Evolutionary conservation across 2,888 invertebrate genomes (phyloP).

Genomic region (Callimorpha dominula): DNA sequence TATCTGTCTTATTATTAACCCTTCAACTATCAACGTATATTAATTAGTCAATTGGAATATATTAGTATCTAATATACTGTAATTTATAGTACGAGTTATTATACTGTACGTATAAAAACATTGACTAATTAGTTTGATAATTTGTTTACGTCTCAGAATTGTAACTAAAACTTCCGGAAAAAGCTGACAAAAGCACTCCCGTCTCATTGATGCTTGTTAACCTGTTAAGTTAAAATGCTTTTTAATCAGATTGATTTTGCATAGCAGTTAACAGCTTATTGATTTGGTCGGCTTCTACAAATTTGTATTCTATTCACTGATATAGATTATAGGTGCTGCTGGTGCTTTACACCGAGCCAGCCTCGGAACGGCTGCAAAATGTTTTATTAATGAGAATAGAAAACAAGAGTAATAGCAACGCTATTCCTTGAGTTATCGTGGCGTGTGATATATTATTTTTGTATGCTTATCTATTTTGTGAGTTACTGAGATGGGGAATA

Average conservation of each 20-base stretch:
- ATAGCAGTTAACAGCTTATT: conserved; percentile 1
- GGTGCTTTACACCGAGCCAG: no score
- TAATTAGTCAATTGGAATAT: background rate
- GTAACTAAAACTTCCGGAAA: background rate
- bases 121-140: background rate
- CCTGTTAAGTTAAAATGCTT: background rate
- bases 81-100: background rate
- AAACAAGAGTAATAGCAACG: background rate
- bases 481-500: background rate
- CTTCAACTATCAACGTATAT: background rate
- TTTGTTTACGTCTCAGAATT: background rate
- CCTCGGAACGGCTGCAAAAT: background rate
- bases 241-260: background rate
- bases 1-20: conserved; percentile 13
- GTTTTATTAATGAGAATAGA: conserved; percentile 12
- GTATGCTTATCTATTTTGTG: conserved; percentile 7
- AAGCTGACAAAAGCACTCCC: background rate
- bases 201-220: no score
- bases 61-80: background rate
- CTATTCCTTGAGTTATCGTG: conserved; percentile 1
- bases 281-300: conserved; percentile 14
- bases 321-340: background rate
- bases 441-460: conserved; percentile 5
- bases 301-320: conserved; percentile 10
- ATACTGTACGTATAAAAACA: background rate